Base-by-base conservation (phyloP, 1,140 invertebrate genomes). In the Uloborus diversus region DNA sequence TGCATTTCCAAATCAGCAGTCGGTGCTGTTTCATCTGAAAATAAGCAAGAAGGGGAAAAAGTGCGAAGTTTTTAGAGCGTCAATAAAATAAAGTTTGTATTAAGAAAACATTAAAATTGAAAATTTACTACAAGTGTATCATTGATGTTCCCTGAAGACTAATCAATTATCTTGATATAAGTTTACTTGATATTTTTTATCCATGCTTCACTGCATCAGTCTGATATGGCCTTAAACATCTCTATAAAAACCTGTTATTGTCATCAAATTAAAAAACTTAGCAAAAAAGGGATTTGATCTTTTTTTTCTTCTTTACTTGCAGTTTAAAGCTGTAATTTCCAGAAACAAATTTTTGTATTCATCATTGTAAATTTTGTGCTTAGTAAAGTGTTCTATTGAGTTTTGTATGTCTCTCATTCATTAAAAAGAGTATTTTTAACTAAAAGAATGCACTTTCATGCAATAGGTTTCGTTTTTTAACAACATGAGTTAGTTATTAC, bases 131-230 rank as follows among this genome's bases (percentile, higher is more conserved):
- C 9, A 1, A 42, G 37, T 42, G 9, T 9, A 13, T 13, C 0
- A 42, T 2, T 42, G 9, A 42, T 9, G 17, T 9, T 1, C 17
- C 37, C 9, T 1, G 17, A 13, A 42, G 17, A 42, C 9, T 13
- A 42, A 42, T 42, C 9, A 42, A 42, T 13, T 42, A 42, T 53
- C 9, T 73, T 61, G 37, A 47, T 73, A 73, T 59, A 28, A 47
- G 30, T 73, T 73, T 73, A 73, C 69, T 59, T 73, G 33, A 65
- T 9, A 27, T 37, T 73, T 73, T 70, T 73, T 73, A 73, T 47
- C 56, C 56, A 32, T 37, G 61, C 53, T 56, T 70, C 68, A 70
- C 30, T 35, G 51, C 30, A 61, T 61, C 56, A 53, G 37, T 59
- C 53, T 61, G 66, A 28, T 42, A 70, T 27, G 47, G 69, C 69